A percentile compares a stretch with the other conserved stretches of the same genome.
Conservation (phyloP, 2,888 invertebrate species). For the Hypsopygia costalis region DNA sequence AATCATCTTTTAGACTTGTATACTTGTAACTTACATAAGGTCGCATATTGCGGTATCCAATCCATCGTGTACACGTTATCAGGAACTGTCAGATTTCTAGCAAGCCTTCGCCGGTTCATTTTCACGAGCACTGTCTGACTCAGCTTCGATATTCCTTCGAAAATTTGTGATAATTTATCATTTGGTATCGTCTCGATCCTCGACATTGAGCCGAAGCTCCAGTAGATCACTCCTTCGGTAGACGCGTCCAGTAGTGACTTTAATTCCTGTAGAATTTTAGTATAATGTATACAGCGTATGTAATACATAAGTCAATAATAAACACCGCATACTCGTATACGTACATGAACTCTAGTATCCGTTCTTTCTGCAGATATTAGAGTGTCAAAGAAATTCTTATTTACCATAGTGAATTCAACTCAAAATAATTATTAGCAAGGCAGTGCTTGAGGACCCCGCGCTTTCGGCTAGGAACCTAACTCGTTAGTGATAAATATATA, state of each 20-base stretch:
- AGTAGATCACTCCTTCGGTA: constrained; percentile 75
- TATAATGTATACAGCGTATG: too few species aligned
- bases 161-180: constrained; percentile 63
- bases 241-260: constrained; percentile 63
- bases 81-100: constrained; percentile 66
- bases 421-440: too few species aligned
- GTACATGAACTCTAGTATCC: too few species aligned
- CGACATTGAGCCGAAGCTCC: constrained; percentile 82
- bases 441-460: too few species aligned
- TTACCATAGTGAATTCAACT: too few species aligned
- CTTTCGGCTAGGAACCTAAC: too few species aligned
- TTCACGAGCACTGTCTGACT: constrained; percentile 79
- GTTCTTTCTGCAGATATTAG: too few species aligned
- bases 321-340: too few species aligned
- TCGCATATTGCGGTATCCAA: constrained; percentile 79
- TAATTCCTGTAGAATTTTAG: constrained; percentile 59
- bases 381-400: too few species aligned
- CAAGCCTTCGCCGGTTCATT: constrained; percentile 67
- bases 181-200: constrained; percentile 75
- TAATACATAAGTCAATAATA: too few species aligned
- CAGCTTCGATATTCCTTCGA: constrained; percentile 70
- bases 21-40: constrained; percentile 61
- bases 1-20: too few species aligned
- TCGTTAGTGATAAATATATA: too few species aligned
- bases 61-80: constrained; percentile 70